A percentile compares a stretch with the other conserved stretches of the same genome.
Evolutionary conservation across 2,888 invertebrate genomes (phyloP).

Genomic region (Pyralis farinalis): DNA sequence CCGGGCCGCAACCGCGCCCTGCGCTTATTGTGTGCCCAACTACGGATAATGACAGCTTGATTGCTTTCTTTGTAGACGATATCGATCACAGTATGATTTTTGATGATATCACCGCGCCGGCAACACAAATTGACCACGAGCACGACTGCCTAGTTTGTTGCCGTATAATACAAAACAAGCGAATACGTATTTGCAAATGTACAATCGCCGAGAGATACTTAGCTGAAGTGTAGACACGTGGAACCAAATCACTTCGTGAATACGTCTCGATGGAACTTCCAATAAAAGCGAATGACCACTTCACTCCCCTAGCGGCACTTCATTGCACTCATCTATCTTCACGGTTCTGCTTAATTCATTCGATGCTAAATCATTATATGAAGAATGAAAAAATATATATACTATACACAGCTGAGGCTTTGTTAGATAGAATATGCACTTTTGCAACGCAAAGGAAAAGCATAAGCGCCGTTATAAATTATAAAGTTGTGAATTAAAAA

Average conservation of each 20-base stretch:
- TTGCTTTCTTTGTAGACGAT: constrained; percentile 25
- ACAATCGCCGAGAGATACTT: constrained; percentile 31
- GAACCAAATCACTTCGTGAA: constrained; percentile 28
- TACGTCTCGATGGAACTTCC: constrained; percentile 32
- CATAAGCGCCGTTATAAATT: too few relatives aligned
- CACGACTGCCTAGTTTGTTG: too few relatives aligned
- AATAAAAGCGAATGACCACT: constrained; percentile 28
- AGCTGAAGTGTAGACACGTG: constrained; percentile 24
- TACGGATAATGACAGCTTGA: constrained; percentile 25
- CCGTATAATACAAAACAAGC: too few relatives aligned
- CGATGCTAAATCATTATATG: constrained; percentile 20
- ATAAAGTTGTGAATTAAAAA: too few relatives aligned
- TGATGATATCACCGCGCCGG: constrained; percentile 9
- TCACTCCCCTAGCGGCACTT: constrained; percentile 11
- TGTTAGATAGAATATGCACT: too few relatives aligned
- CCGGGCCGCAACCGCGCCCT: constrained; percentile 21
- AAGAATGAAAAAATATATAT: too few relatives aligned
- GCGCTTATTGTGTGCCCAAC: constrained; percentile 17
- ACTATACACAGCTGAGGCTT: too few relatives aligned
- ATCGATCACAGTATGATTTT: constrained; percentile 31
- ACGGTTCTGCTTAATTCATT: constrained; percentile 19
- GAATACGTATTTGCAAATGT: constrained; percentile 21
- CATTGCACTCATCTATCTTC: constrained; percentile 10
- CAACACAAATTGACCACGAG: too few relatives aligned
- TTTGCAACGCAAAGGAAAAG: too few relatives aligned